Percentiles rank a stretch among this genome's conserved stretches.
Conservation (phyloP, 2,797 vertebrate species). For the Kryptolebias ocellatus region DNA sequence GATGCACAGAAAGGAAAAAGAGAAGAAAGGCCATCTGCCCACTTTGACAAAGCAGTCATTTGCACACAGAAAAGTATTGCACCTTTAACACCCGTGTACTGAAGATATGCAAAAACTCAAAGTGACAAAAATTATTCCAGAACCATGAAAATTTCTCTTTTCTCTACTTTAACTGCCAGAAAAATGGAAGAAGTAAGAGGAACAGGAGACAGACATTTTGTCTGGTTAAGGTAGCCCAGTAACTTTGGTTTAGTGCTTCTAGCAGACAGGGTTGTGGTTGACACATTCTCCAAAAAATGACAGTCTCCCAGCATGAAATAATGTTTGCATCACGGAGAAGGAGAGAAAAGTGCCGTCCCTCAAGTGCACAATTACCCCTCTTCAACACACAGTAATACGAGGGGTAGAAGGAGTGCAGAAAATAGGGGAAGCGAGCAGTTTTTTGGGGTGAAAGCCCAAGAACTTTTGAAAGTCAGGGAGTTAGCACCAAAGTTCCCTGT, state of each 20-base stretch:
- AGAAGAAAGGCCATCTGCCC: slow-evolving; percentile 40
- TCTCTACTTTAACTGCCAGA: slow-evolving; percentile 17
- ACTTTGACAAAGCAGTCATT: slow-evolving; percentile 34
- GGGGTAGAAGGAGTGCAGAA: slow-evolving; percentile 43
- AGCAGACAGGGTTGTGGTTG: slow-evolving; percentile 85
- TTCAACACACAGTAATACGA: slow-evolving; percentile 87
- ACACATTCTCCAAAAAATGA: slow-evolving; percentile 84
- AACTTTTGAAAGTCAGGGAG: slow-evolving; percentile 95
- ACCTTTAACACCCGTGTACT: slow-evolving; percentile 16
- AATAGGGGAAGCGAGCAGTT: slow-evolving; percentile 84
- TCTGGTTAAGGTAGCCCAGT: slow-evolving; percentile 79
- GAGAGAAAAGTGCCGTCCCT: slow-evolving; percentile 81
- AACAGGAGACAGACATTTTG: slow-evolving; percentile 11
- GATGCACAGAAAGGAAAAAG: slow-evolving; percentile 67
- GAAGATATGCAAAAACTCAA: slow-evolving; percentile 24
- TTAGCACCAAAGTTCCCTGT: slow-evolving; percentile 95
- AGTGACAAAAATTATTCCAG: slow-evolving; percentile 76
- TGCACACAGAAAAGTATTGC: slow-evolving; percentile 33
- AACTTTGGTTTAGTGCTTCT: slow-evolving; percentile 86
- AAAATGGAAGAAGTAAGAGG: not conserved
- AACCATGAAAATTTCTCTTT: slow-evolving; percentile 46
- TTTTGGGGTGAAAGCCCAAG: slow-evolving; percentile 95
- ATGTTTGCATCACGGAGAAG: slow-evolving; percentile 84
- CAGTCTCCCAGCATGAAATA: slow-evolving; percentile 84
- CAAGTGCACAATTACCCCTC: slow-evolving; percentile 87